Percentiles rank a stretch among this genome's conserved stretches.
These are phyloP conservation scores for Xestia ashworthii DNA, from an alignment of 2,888 invertebrate species.

Conservation along the genomic window DNA sequence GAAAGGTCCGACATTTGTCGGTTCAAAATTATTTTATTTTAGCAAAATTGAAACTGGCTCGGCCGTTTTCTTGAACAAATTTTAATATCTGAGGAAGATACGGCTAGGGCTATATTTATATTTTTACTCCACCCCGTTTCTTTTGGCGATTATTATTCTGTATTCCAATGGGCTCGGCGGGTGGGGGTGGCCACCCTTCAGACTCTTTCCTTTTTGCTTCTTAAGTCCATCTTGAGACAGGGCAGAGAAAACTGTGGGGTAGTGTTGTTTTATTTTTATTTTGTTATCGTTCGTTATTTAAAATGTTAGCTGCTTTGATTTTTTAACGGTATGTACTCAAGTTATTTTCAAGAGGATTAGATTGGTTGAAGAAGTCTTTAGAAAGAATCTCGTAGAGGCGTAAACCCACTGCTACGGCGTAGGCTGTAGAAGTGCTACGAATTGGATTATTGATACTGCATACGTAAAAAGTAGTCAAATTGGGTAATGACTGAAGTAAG, in stretches of 20 bases:
- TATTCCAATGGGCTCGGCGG: constrained; percentile 86
- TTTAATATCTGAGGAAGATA: constrained; percentile 89
- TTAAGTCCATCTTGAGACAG: constrained; percentile 90
- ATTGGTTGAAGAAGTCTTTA: background rate
- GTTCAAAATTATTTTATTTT: constrained; percentile 84
- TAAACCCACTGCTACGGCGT: constrained; percentile 28
- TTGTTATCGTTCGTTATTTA: background rate
- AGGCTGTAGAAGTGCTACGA: constrained; percentile 6
- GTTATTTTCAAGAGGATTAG: background rate
- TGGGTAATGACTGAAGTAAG: background rate
- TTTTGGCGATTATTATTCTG: constrained; percentile 91
- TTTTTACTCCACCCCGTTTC: constrained; percentile 89
- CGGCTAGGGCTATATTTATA: constrained; percentile 83
- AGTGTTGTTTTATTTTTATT: constrained; percentile 23
- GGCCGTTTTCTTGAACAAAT: constrained; percentile 85
- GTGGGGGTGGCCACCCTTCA: constrained; percentile 79
- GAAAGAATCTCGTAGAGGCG: background rate
- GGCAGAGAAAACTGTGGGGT: constrained; percentile 72
- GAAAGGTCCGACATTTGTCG: constrained; percentile 65
- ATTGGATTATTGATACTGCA: background rate
- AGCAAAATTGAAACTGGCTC: constrained; percentile 83
- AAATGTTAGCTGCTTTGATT: background rate
- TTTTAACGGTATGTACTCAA: too few relatives aligned
- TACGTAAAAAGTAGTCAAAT: background rate
- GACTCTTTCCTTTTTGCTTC: constrained; percentile 91